Base-by-base conservation (phyloP, 2,113 vertebrate genomes). In the Blennius ocellaris region DNA sequence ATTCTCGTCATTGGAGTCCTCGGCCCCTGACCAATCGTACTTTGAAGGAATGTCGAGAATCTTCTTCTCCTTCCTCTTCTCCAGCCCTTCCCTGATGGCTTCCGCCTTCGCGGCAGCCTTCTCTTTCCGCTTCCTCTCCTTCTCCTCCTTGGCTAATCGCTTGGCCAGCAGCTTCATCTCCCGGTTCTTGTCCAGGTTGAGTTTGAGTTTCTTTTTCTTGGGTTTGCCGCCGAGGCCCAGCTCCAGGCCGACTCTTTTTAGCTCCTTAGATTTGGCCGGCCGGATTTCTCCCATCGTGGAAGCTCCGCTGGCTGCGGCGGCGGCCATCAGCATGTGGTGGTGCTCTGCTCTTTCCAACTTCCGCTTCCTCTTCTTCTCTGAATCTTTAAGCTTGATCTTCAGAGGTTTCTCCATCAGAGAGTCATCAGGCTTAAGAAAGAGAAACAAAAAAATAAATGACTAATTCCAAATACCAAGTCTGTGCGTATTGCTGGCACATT, bases 201-300 rank as follows among this genome's bases (percentile, higher is more conserved):
- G 94, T 82, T 99, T 99, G 37, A 99, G 94, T 80, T 99, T 99
- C 83, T 99, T 99, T 90, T 99, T 99, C 92, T 98, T 99, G 82
- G 95, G 94, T 79, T 97, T 99, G 60, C 95, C 95, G 57, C 88
- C 86, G 0, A 91, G 84, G 44, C 95, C 86, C 63, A 97, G 96
- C 69, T 96, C 96, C 71, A 96, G 87, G 71, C 92, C 89, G 0
- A 95, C 91, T 83, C 96, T 94, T 83, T 97, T 98, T 64, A 96
- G 90, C 69, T 98, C 98, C 87, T 96, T 99, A 67, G 94, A 95
- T 84, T 97, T 98, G 84, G 95, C 93, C 0, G 83, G 74, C 3
- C 92, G 67, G 38, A 87, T 71, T n/a, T 92, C 90, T 0, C 75
- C 85, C 50, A 85, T 93, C 82, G 79, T 93, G 17, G 74, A 94